Conservation (phyloP, 2,797 vertebrate species). For the Helarctos malayanus region DNA sequence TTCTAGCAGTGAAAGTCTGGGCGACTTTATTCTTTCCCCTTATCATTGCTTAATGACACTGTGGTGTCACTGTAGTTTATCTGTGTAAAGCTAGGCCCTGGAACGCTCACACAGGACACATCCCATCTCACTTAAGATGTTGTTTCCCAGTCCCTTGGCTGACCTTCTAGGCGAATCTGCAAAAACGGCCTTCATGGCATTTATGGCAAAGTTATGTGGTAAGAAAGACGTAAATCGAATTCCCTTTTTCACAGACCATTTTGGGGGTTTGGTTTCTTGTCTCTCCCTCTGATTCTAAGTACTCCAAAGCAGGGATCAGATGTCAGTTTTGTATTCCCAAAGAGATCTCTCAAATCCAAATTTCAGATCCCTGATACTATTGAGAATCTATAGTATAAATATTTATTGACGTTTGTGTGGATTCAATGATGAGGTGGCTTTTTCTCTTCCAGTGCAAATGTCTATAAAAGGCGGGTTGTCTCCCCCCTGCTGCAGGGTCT, state of each 20-base stretch:
- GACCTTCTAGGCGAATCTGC: neutral
- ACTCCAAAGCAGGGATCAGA: neutral
- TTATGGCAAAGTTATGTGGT: neutral
- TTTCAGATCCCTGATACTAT: neutral
- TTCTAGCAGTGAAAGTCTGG: neutral
- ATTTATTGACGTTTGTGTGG: neutral
- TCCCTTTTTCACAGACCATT: neutral
- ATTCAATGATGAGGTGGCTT: neutral
- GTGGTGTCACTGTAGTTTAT: neutral
- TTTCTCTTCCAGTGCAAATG: neutral
- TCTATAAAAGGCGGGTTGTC: neutral
- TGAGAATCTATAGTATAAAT: neutral
- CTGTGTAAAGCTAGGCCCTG: neutral
- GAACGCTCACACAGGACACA: neutral
- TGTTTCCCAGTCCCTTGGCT: slow-evolving; percentile 1
- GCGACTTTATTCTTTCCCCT: neutral
- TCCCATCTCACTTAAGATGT: neutral
- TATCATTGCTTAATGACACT: neutral
- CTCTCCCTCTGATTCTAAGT: neutral
- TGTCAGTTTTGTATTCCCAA: slow-evolving; percentile 2
- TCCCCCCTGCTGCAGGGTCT: rapidly evolving
- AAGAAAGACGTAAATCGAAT: neutral
- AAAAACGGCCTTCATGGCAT: neutral
- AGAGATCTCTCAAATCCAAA: neutral
- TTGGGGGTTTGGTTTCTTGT: neutral